Evolutionary conservation across 2,797 vertebrate species (phyloP), one percentile per base, ranked within the genome.

Genomic region (Sebastes wilsoni): DNA sequence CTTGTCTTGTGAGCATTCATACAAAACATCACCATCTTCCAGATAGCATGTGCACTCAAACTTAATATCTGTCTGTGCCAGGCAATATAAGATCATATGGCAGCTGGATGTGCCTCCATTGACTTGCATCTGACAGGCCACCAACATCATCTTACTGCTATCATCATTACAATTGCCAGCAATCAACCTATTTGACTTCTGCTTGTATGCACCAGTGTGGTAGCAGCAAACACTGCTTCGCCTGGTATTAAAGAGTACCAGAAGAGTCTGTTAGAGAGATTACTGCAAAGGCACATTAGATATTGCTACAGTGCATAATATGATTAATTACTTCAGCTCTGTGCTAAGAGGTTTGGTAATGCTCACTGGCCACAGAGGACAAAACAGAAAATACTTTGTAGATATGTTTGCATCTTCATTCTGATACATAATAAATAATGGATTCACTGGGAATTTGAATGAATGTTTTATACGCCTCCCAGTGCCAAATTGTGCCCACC

Each of bases 391-490:
- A 74, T 42, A 75, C 77, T 75, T 58, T 79, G 59, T 49, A 72
- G 61, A 76, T 72, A 54, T 6, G 18, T 81, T 86, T 77, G 76
- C 72, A 55, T 80, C 72, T 80, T 85, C 69, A 65, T 71, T 79
- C 85, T 72, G 64, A 83, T 82, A 75, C 34, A 22, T 71, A 32
- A 72, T 86, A 52, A 90, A 90, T 90, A 79, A 87, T 83, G 30
- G 6, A 88, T 85, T 77, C 32, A 36, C 16, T 73, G 77, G 71
- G 77, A 88, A 78, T 90, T 73, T 49, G 16, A 72, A 86, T 82
- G 3, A 81, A 86, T 88, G 59, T 83, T 87, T 88, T 59, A 82
- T 76, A 72, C 1, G 72, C 77, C 65, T 80, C 62, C 54, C n/a
- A 28, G 20, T 10, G 58, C 78, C 72, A 85, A 81, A 77, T 23